Base-by-base conservation (phyloP, 2,113 vertebrate species). In the Nipponia nippon region DNA sequence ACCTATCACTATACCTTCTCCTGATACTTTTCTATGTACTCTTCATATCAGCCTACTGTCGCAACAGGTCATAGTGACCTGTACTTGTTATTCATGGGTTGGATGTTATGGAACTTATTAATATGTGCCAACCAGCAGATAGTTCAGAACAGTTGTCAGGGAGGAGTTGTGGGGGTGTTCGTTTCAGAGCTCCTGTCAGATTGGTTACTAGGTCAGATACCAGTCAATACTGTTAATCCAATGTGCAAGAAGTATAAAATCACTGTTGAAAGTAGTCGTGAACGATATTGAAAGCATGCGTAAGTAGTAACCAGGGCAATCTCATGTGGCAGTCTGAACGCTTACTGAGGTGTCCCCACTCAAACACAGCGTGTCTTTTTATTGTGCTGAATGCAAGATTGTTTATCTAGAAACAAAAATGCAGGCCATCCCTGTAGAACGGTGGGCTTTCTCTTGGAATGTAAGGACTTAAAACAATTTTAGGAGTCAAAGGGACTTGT, bases 201-300 rank as follows among this genome's bases (percentile, higher is more conserved):
- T 34, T 26, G n/a, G 30, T 78, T 79, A 13, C 61, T 58, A 40
- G 62, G 47, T 32, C 29, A 69, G 66, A 42, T 12, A 40, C 26
- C 13, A 12, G 36, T 71, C 32, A 9, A 3, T 85, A 8, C 34
- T 2, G 0, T 58, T 78, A 66, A 55, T 61, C 21, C 21, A 34
- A 0, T 1, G 0, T 52, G 22, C 47, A 38, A 16, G 46, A 77
- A 79, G 10, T 65, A 21, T 6, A 55, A 87, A 88, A 69, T 67
- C n/a, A 46, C 52, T 69, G 79, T 52, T 67, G 61, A 67, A 67
- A 17, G 29, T 13, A 52, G 27, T 58, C 1, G 0, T 22, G 30
- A 34, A 11, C 0, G 0, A 7, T 62, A 32, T 12, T 15, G 12
- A 36, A 86, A 87, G 34, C 34, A 5, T 11, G 5, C 58, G 14